Evolutionary conservation across 2,888 invertebrate species (phyloP), one percentile per base, ranked within the genome.

Genomic region (Epinotia ramella): DNA sequence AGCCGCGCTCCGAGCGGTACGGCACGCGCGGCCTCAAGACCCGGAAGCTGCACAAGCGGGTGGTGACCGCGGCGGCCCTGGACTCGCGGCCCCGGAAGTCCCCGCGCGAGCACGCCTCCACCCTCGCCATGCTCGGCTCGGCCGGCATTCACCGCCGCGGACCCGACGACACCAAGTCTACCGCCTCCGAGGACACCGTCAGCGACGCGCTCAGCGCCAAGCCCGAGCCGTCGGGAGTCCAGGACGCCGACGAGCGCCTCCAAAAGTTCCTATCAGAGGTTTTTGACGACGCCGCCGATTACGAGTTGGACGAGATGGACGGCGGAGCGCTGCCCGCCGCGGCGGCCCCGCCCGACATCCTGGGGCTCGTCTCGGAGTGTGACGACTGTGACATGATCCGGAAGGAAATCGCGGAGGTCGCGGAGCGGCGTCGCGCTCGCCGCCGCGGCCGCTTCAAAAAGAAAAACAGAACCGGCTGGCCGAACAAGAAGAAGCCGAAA

Each of bases 61-160:
- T 90, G 0, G 88, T 89, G 0, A 86, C 88, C 66, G 70, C 91
- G 2, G 76, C 89, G 33, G 90, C 93, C 0, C 78, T 90, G 6
- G 95, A 95, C 65, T 92, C 93, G 46, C 96, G 96, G 77, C 97
- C 98, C 0, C 93, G 98, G 59, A 98, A 98, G 85, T 98, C 97
- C 0, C 98, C 98, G 0, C 94, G 98, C 28, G 98, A 98, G 86
- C 98, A 98, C 86, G 98, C 98, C 0, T 98, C 98, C 0, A 98
- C 98, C 0, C 89, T 98, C 77, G 98, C 98, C 0, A 97, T 98
- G 75, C 95, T 98, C 3, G 96, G 96, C 12, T 91, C 93, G 0
- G 92, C 91, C 59, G 96, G 96, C 72, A 88, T 96, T 28, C 90
- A 96, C 11, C 95, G 96, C 53, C 92, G 95, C 68, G 89, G 95